Base-by-base conservation (phyloP, 2,113 vertebrate genomes). In the Clarias magur region DNA sequence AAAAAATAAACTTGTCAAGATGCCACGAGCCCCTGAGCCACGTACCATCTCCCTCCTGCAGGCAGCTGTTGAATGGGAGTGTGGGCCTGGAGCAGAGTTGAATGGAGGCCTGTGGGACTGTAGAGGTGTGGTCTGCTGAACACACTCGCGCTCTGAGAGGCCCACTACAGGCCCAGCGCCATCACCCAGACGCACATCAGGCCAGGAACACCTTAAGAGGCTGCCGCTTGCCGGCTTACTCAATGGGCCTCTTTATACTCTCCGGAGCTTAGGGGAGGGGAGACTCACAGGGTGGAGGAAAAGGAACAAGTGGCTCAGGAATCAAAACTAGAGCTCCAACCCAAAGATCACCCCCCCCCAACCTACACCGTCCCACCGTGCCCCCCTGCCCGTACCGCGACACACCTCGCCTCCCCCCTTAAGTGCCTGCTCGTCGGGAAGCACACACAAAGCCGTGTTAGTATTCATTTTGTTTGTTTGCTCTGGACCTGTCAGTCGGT, bases 381-480 rank as follows among this genome's bases (percentile, higher is more conserved):
- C 57, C 42, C 30, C 84, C 84, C 23, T 38, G 42, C 56, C 85
- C 56, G 68, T 65, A 27, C 53, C 42, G 17, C 82, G 83, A 80
- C 80, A 88, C 89, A 76, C 89, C 25, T 42, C 54, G 62, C 57
- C 82, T 62, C 85, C 85, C 88, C 88, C 91, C 90, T 92, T 93
- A 94, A 95, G 94, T 95, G 93, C 94, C 75, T 89, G 82, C 89
- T 91, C 80, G 63, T 89, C 83, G 56, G 89, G 89, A 12, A 57
- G 90, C 90, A 78, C 76, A 93, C 93, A 95, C 92, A 95, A 94
- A 95, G 92, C 90, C 82, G 89, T 94, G 91, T 93, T 95, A 94
- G 91, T 95, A 96, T 96, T 96, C 95, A 95, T 95, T 95, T 94
- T 96, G 95, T 96, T 96, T 96, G 95, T 96, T 97, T 96, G 95